Evolutionary conservation across 2,113 vertebrate genomes (phyloP), one percentile per base, ranked within the genome.

Genomic region (Thryonomys swinderianus): DNA sequence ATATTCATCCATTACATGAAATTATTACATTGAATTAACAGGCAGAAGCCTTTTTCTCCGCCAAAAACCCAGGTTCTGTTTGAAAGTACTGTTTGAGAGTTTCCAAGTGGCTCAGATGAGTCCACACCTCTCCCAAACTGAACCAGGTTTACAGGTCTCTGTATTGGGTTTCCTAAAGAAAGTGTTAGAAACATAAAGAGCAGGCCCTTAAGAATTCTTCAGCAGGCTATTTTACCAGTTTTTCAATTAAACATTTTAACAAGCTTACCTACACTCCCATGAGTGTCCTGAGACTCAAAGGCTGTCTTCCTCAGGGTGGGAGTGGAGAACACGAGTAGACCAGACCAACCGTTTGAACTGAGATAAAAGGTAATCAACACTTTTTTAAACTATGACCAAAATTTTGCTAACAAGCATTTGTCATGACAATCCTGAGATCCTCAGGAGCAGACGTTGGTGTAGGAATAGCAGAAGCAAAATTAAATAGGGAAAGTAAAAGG

Each of bases 131-230:
- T 88, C 37, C 90, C n/a, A 32, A 34, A 71, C 2, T 55, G 32
- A 90, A 42, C 27, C 67, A 85, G 18, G 32, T n/a, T 34, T 83
- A 18, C 51, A 92, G 32, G 27, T 59, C 67, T 86, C 8, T 42
- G 59, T 23, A 16, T 91, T 37, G 76, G 20, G 20, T 80, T 90
- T 92, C 71, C 71, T 67, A 74, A 57, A 82, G 51, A 88, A 37
- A 64, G 53, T 14, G 57, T 69, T 85, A 88, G 42, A 93, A 95
- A 83, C 21, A 79, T 32, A 73, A 95, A 91, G 51, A 71, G 4
- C 5, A 59, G 23, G n/a, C 13, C 34, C 17, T 79, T 78, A 66
- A 79, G 40, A 94, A 85, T 74, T 40, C 23, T 25, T 67, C 34
- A 62, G 53, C 6, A 21, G 51, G 40, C 53, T 45, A 32, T 32